Evolutionary conservation across 1,140 invertebrate genomes (phyloP).

Genomic region (Drosophila novamexicana): DNA sequence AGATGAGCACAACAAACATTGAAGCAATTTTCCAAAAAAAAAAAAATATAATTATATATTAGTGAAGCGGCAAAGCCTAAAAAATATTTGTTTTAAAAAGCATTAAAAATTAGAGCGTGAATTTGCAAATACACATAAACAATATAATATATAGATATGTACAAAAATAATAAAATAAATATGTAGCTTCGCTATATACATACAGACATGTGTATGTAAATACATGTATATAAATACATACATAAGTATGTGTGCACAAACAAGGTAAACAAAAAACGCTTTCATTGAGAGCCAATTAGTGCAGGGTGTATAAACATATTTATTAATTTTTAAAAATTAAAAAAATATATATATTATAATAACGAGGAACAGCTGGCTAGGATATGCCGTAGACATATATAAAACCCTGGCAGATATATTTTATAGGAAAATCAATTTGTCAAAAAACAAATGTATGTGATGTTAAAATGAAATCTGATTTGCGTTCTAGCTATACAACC

Average conservation of each 20-base stretch:
- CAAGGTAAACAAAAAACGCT: slow-evolving; percentile 49
- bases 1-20: slow-evolving; percentile 25
- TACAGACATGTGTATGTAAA: slow-evolving; percentile 42
- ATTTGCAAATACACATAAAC: slow-evolving; percentile 28
- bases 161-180: not conserved
- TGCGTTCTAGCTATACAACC: too few species aligned
- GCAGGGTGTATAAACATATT: slow-evolving; percentile 68
- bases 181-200: not conserved
- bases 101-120: slow-evolving; percentile 25
- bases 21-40: not conserved
- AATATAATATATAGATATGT: slow-evolving; percentile 2
- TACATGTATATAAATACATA: slow-evolving; percentile 49
- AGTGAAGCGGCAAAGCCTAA: slow-evolving; percentile 33
- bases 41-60: not conserved
- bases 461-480: not conserved
- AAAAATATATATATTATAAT: slow-evolving; percentile 16
- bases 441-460: too few species aligned
- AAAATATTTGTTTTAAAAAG: slow-evolving; percentile 16
- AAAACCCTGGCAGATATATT: slow-evolving; percentile 23
- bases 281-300: slow-evolving; percentile 69
- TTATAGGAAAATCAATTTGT: not conserved
- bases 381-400: slow-evolving; percentile 3
- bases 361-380: slow-evolving; percentile 15
- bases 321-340: slow-evolving; percentile 49
- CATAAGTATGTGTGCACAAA: slow-evolving; percentile 39